Conservation (phyloP, 2,888 invertebrate species). For the Amiota communis region DNA sequence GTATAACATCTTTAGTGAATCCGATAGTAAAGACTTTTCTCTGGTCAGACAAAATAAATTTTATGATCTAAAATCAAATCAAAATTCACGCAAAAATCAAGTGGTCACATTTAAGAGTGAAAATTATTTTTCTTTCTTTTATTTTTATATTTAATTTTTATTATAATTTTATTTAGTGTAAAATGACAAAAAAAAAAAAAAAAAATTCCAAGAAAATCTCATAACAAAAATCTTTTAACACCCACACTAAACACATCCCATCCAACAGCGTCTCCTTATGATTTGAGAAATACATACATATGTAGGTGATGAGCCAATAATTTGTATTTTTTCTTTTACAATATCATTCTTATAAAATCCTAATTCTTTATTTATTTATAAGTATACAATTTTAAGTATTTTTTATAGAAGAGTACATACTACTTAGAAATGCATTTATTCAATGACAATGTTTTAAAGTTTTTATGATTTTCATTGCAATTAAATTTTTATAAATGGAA, state of each 20-base stretch:
- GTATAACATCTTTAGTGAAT: too few species aligned
- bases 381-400: too few species aligned
- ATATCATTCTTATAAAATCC: neutral
- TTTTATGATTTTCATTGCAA: neutral
- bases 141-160: too few species aligned
- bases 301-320: conserved; percentile 14
- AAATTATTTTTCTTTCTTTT: neutral
- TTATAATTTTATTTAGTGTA: too few species aligned
- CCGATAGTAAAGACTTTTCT: too few species aligned
- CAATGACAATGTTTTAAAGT: neutral
- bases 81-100: neutral
- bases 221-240: neutral
- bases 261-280: neutral
- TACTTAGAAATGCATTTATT: neutral
- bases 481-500: conserved; percentile 9
- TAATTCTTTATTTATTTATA: too few species aligned
- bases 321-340: neutral
- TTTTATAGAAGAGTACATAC: neutral
- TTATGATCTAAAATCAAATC: too few species aligned
- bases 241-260: conserved; percentile 2
- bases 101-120: conserved; percentile 14
- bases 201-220: too few species aligned
- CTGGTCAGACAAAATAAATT: too few species aligned
- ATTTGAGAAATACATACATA: neutral
- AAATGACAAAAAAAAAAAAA: too few species aligned